Conservation (phyloP, 2,888 invertebrate species). For the Caenorhabditis japonica region DNA sequence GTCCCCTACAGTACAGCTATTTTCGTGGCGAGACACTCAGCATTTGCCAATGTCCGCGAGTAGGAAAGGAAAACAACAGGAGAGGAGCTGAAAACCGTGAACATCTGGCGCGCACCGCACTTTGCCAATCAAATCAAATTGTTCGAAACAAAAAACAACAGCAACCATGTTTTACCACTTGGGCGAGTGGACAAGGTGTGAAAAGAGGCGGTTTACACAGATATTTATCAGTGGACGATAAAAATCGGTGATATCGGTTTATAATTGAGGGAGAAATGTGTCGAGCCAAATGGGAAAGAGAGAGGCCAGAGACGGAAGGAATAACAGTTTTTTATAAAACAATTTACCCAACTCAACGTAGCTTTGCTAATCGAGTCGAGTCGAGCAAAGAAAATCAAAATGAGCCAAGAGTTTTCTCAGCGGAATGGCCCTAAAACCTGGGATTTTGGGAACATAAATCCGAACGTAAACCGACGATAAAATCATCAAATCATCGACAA, state of each 20-base stretch:
- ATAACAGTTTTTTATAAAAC: no score
- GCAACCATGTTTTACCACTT: conserved; percentile 10
- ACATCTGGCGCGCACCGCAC: conserved; percentile 16
- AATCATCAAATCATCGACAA: no score
- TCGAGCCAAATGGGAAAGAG: no score
- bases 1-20: not conserved
- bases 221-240: not conserved
- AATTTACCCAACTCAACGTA: no score
- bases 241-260: not conserved
- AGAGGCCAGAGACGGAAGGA: no score
- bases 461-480: not conserved
- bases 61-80: not conserved
- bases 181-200: not conserved
- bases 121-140: no score
- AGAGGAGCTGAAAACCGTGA: not conserved
- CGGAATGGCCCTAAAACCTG: no score
- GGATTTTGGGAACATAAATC: not conserved
- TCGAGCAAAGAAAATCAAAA: no score
- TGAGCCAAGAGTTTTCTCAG: no score
- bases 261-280: not conserved
- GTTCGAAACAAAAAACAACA: not conserved
- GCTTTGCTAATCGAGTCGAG: no score
- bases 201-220: no score
- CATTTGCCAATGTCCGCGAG: not conserved
- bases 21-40: not conserved